These are phyloP conservation scores for Congeria kusceri DNA, from an alignment of 2,888 invertebrate genomes.

Conservation along the genomic window DNA sequence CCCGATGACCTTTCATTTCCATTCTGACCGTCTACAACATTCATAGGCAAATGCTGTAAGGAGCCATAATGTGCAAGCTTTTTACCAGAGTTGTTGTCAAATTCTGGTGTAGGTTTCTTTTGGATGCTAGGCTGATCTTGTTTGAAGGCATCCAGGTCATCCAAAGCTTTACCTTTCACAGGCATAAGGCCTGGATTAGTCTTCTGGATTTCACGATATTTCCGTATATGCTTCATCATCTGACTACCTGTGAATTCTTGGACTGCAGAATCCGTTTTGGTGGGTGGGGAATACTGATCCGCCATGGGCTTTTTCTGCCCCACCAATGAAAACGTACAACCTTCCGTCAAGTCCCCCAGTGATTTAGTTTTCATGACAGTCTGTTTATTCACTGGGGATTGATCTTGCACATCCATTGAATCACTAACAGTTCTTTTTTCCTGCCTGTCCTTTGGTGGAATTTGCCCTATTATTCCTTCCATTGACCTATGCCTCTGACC, in stretches of 20 bases:
- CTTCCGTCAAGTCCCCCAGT: conserved; percentile 71
- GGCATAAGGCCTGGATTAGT: conserved; percentile 50
- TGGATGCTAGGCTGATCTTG: conserved; percentile 1
- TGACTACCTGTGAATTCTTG: conserved; percentile 57
- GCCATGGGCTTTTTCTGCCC: conserved; percentile 75
- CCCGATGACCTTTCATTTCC: no score
- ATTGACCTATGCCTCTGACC: background rate
- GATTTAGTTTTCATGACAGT: conserved; percentile 70
- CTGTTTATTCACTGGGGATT: conserved; percentile 58
- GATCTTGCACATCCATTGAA: conserved; percentile 37
- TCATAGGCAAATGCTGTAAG: conserved; percentile 56
- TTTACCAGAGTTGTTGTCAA: conserved; percentile 19
- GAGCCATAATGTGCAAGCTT: conserved; percentile 49
- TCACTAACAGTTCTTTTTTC: conserved; percentile 32
- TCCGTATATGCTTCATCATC: conserved; percentile 54
- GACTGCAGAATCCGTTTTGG: background rate
- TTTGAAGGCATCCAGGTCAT: conserved; percentile 15
- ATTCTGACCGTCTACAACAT: conserved; percentile 9
- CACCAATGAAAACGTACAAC: conserved; percentile 74
- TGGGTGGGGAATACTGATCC: conserved; percentile 43
- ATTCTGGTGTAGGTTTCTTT: background rate
- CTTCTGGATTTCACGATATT: conserved; percentile 55
- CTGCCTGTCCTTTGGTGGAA: background rate
- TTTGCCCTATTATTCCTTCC: background rate
- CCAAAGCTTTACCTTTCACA: conserved; percentile 47